Evolutionary conservation across 2,113 vertebrate species (phyloP).

Genomic region (Camelus bactrianus): DNA sequence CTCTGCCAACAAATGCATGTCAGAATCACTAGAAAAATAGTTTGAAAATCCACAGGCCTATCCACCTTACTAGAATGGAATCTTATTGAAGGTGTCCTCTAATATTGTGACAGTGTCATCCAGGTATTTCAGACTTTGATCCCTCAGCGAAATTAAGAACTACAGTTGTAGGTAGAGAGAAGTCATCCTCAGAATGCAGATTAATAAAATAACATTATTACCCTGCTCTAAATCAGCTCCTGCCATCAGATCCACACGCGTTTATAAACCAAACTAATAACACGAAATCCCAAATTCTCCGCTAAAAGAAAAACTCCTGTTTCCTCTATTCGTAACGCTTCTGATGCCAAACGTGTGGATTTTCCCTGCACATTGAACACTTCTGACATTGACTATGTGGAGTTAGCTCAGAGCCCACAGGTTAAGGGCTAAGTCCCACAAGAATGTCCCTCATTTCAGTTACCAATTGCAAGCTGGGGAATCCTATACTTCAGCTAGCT

Average conservation of each 20-base stretch:
- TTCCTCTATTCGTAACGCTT: not conserved
- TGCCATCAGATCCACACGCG: not conserved
- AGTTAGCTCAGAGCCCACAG: not conserved
- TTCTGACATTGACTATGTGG: not conserved
- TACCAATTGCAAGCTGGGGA: not conserved
- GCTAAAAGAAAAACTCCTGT: not conserved
- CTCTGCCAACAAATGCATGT: not conserved
- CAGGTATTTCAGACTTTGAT: not conserved
- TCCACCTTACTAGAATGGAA: not conserved
- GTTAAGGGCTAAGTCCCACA: not conserved
- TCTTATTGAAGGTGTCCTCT: not conserved
- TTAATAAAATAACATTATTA: not conserved
- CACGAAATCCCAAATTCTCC: conserved; percentile 15
- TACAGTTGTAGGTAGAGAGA: not conserved
- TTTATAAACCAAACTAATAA: conserved; percentile 3
- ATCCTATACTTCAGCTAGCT: not conserved
- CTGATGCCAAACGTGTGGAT: not conserved
- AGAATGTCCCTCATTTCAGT: not conserved
- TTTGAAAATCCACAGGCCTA: not conserved
- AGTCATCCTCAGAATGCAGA: not conserved
- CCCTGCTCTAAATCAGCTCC: not conserved
- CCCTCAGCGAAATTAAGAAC: conserved; percentile 17
- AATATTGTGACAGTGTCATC: not conserved
- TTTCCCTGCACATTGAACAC: not conserved
- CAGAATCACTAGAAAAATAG: not conserved